Evolutionary conservation across 2,797 vertebrate genomes (phyloP), one percentile per base, ranked within the genome.

Genomic region (Danio albolineatus): DNA sequence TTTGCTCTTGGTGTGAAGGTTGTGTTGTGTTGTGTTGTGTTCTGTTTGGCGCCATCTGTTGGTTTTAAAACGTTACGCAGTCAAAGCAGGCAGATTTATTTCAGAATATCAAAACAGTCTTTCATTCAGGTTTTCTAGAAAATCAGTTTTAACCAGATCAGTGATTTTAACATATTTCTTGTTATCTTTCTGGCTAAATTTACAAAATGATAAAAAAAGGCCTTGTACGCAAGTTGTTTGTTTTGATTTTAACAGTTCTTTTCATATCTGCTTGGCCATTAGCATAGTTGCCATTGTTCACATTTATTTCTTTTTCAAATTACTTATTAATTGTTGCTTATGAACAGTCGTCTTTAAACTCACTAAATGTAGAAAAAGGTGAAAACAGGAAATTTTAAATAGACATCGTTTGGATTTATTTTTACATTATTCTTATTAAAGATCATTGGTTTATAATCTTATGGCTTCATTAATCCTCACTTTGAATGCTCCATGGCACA

Each of bases 391-490:
- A 8, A 9, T 9, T 21, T 46, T 16, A 21, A n/a, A 19, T 43
- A 17, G 53, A 77, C 7, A 53, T n/a, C 28, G 43, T 5, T 12
- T 59, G 5, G 12, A 7, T 12, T 46, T 48, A 4, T 14, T 46
- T 28, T 46, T 4, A 39, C 13, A 76, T 43, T 91, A 86, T 85
- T 83, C 80, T 89, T 44, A 64, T 43, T 2, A 16, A 7, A 36
- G 59, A n/a, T 48, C 53, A 70, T 91, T 89, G 28, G 28, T 28
- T 28, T 1, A 1, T 28, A 28, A 28, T 28, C 83, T 73, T 38
- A 51, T 95, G 96, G 95, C 95, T 96, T 95, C 90, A 96, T 96
- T 95, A 96, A 94, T 94, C 94, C 95, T 84, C 95, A 94, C 81
- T 95, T 91, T 89, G 93, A 93, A 69, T 94, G 91, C 92, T 95